phyloP scores from a whole-genome alignment of 2,797 vertebrate genomes.

The Sternotherus odoratus region DNA sequence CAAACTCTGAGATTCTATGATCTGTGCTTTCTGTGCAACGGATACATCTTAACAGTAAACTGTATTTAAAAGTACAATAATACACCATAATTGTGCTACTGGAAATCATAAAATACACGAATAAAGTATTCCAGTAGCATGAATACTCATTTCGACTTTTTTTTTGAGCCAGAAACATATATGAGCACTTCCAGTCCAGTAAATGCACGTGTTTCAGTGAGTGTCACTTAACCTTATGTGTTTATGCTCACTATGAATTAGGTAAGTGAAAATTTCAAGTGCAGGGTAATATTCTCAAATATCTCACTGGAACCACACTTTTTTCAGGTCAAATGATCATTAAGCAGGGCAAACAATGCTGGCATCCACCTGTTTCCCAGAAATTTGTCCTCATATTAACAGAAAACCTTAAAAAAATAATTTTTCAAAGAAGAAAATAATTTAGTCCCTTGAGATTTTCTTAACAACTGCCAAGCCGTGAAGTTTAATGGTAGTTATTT shows the following conservation, averaged over 20 bases:
- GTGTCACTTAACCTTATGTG: no score
- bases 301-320: background rate
- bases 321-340: background rate
- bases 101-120: background rate
- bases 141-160: background rate
- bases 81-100: background rate
- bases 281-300: fast-evolving
- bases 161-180: fast-evolving
- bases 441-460: no score
- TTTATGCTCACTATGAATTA: background rate
- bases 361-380: background rate
- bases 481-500: no score
- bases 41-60: background rate
- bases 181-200: background rate
- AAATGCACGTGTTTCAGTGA: background rate
- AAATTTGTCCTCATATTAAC: background rate
- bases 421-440: no score
- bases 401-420: no score
- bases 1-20: no score
- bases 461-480: no score
- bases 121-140: background rate
- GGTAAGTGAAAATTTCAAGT: background rate
- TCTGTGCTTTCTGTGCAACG: background rate
- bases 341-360: background rate
- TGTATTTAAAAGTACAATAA: background rate